Conservation (phyloP, 2,888 invertebrate species). For the Julus scandinavius region DNA sequence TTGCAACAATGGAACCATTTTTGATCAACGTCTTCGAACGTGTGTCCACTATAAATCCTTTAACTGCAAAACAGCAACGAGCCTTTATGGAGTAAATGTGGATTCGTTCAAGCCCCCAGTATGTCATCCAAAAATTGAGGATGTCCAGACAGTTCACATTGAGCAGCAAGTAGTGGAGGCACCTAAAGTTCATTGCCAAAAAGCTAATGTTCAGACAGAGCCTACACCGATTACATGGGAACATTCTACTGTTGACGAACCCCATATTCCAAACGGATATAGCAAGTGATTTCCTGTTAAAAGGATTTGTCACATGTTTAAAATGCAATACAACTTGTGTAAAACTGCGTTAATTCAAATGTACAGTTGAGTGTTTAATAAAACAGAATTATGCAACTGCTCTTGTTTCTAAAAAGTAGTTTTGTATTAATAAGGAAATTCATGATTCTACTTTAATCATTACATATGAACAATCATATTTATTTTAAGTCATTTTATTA, state of each 20-base stretch:
- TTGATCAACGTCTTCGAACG: constrained; percentile 55
- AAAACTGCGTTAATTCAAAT: neutral
- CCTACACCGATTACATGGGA: neutral
- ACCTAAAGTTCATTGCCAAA: neutral
- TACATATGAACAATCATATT: neutral
- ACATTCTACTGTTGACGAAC: neutral
- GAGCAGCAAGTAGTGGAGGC: neutral
- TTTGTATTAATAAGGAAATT: too few species aligned
- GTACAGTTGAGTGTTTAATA: too few species aligned
- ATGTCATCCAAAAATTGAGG: neutral
- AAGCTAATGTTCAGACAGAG: neutral
- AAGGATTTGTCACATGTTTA: neutral
- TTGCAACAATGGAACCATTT: constrained; percentile 58
- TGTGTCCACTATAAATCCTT: constrained; percentile 58
- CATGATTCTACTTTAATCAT: too few species aligned
- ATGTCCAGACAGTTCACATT: neutral
- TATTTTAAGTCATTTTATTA: neutral
- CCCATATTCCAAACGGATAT: neutral
- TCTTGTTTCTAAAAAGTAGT: too few species aligned
- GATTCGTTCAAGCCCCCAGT: neutral
- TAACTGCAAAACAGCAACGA: constrained; percentile 54
- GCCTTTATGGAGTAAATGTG: constrained; percentile 56
- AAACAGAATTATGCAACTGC: too few species aligned
- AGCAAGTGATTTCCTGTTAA: neutral
- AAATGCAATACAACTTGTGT: neutral